A percentile compares a stretch with the other conserved stretches of the same genome.
Conservation (phyloP, 2,888 invertebrate genomes). For the Ennomos erosarius region DNA sequence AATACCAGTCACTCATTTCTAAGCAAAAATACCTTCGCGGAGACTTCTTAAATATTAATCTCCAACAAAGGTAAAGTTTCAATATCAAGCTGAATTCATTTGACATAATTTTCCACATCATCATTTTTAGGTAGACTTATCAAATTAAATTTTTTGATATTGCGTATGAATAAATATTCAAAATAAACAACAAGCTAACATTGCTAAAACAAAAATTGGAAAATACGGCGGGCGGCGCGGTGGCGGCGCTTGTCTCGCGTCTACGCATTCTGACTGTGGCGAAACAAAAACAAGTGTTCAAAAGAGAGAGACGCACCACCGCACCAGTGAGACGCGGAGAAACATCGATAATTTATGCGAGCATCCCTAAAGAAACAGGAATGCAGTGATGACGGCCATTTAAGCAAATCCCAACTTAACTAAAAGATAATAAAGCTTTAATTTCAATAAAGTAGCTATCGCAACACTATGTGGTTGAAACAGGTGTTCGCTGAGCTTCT, state of each 20-base stretch:
- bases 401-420: conserved; percentile 49
- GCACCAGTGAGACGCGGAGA: conserved; percentile 59
- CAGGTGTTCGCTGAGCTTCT: conserved; percentile 79
- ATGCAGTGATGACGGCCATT: conserved; percentile 56
- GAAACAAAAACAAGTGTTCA: conserved; percentile 80
- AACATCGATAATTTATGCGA: conserved; percentile 84
- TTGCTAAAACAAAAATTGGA: conserved; percentile 12
- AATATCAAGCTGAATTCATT: neutral
- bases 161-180: neutral
- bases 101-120: neutral
- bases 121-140: neutral
- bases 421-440: conserved; percentile 4
- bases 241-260: conserved; percentile 66
- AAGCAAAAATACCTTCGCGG: conserved; percentile 62
- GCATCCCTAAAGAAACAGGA: conserved; percentile 80
- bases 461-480: conserved; percentile 77
- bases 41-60: conserved; percentile 47
- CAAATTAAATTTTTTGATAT: neutral
- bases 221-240: conserved; percentile 15
- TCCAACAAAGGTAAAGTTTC: neutral
- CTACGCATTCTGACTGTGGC: conserved; percentile 61
- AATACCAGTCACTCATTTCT: conserved; percentile 66
- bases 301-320: conserved; percentile 70
- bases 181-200: conserved; percentile 43
- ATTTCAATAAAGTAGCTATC: conserved; percentile 39